Percentiles rank a stretch among this genome's conserved stretches.
phyloP scores from a whole-genome alignment of 2,797 vertebrate genomes.

The Urophycis tenuis region DNA sequence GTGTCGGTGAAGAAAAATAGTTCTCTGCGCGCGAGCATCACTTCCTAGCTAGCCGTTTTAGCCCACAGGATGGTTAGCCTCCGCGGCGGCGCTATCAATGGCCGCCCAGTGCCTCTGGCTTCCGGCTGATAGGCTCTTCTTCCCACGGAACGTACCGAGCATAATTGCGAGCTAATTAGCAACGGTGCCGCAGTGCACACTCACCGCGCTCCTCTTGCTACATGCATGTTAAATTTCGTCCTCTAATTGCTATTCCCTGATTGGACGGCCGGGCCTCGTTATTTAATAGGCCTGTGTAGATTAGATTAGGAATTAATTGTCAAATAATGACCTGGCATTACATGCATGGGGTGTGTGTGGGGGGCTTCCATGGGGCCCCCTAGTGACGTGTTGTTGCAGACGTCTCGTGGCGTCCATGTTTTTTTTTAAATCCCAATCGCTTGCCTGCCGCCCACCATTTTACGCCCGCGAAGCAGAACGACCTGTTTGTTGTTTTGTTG shows the following conservation, averaged over 20 bases:
- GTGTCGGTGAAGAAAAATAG: background rate
- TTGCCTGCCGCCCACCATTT: no score
- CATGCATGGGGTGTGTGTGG: slow-evolving; percentile 55
- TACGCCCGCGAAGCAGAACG: no score
- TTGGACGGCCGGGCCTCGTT: slow-evolving; percentile 70
- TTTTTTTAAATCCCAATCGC: no score
- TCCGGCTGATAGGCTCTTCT: slow-evolving; percentile 68
- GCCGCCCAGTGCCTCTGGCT: slow-evolving; percentile 55
- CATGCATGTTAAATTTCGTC: slow-evolving; percentile 77
- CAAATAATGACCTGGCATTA: slow-evolving; percentile 68
- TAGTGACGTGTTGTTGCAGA: background rate
- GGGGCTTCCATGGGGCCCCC: background rate
- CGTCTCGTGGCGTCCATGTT: no score
- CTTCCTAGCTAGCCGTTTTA: background rate
- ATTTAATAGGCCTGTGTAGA: slow-evolving; percentile 76
- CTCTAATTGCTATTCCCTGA: slow-evolving; percentile 76
- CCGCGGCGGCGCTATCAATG: slow-evolving; percentile 37
- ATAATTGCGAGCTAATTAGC: slow-evolving; percentile 83
- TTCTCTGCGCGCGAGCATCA: background rate
- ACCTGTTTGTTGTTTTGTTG: no score
- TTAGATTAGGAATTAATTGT: slow-evolving; percentile 74
- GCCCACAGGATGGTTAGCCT: background rate
- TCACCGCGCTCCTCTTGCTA: slow-evolving; percentile 74
- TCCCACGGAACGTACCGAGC: slow-evolving; percentile 77
- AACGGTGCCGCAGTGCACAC: slow-evolving; percentile 74